Evolutionary conservation across 2,888 invertebrate genomes (phyloP).

Genomic region (Drosophila vallismaia): DNA sequence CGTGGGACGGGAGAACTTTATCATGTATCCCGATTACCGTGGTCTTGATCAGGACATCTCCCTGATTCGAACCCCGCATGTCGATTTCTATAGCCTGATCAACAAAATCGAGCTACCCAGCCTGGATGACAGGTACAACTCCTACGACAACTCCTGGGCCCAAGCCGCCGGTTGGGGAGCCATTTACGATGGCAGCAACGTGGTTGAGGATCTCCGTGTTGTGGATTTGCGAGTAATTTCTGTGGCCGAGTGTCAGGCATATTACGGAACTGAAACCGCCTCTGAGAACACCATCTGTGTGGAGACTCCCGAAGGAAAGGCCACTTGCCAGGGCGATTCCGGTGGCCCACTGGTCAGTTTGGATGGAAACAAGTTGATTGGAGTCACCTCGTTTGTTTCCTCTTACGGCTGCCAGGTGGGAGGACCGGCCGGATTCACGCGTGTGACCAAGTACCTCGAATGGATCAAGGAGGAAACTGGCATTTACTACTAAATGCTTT

Average conservation of each 20-base stretch:
- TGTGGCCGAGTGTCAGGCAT: slow-evolving; percentile 35
- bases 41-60: slow-evolving; percentile 49
- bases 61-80: slow-evolving; percentile 41
- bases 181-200: slow-evolving; percentile 59
- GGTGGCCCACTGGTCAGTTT: slow-evolving; percentile 68
- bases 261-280: slow-evolving; percentile 34
- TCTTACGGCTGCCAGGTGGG: slow-evolving; percentile 32
- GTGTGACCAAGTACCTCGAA: slow-evolving; percentile 35
- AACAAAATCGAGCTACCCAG: slow-evolving; percentile 29
- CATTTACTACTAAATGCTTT: slow-evolving; percentile 22
- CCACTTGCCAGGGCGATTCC: slow-evolving; percentile 66
- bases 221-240: slow-evolving; percentile 61
- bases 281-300: slow-evolving; percentile 66
- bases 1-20: slow-evolving; percentile 26
- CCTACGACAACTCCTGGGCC: slow-evolving; percentile 29
- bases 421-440: slow-evolving; percentile 37
- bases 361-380: slow-evolving; percentile 44
- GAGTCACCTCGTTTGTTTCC: slow-evolving; percentile 61
- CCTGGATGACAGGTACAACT: slow-evolving; percentile 24
- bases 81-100: slow-evolving; percentile 25
- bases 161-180: slow-evolving; percentile 62
- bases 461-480: slow-evolving; percentile 41
- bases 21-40: slow-evolving; percentile 32
- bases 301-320: slow-evolving; percentile 47
- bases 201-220: slow-evolving; percentile 70